These are phyloP conservation scores for Mechanitis mazaeus DNA, from an alignment of 2,888 invertebrate genomes.

Conservation along the genomic window DNA sequence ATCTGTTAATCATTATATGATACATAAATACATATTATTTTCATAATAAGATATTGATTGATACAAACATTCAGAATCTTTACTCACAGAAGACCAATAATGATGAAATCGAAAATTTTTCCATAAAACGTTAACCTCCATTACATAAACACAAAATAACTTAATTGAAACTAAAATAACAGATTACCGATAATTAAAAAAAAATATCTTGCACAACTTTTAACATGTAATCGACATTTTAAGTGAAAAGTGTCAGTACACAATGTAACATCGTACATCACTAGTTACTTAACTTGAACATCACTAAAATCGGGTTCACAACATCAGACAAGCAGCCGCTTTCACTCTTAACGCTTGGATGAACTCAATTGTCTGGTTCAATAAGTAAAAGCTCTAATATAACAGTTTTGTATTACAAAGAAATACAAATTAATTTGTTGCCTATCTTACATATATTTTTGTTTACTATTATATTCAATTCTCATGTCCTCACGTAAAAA, in stretches of 20 bases:
- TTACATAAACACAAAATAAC: too few species aligned
- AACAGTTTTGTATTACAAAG: constrained; percentile 19
- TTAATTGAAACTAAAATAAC: too few species aligned
- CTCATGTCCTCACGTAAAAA: too few species aligned
- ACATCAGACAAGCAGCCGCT: constrained; percentile 42
- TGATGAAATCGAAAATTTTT: too few species aligned
- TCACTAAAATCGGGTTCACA: constrained; percentile 34
- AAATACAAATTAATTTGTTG: background rate
- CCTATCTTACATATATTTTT: background rate
- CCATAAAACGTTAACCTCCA: too few species aligned
- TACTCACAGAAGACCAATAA: too few species aligned
- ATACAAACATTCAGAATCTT: too few species aligned
- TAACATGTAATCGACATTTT: constrained; percentile 1
- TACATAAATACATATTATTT: too few species aligned
- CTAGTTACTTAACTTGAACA: constrained; percentile 16
- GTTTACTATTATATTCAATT: background rate
- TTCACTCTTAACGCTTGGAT: constrained; percentile 51
- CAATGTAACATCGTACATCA: constrained; percentile 14
- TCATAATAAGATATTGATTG: too few species aligned
- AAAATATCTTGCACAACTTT: background rate
- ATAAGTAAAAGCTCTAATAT: constrained; percentile 29
- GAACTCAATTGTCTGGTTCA: constrained; percentile 36
- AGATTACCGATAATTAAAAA: background rate
- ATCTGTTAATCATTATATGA: too few species aligned
- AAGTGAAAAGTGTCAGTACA: constrained; percentile 4